Base-by-base conservation (phyloP, 2,888 invertebrate species). In the Zygogramma bicolorata region DNA sequence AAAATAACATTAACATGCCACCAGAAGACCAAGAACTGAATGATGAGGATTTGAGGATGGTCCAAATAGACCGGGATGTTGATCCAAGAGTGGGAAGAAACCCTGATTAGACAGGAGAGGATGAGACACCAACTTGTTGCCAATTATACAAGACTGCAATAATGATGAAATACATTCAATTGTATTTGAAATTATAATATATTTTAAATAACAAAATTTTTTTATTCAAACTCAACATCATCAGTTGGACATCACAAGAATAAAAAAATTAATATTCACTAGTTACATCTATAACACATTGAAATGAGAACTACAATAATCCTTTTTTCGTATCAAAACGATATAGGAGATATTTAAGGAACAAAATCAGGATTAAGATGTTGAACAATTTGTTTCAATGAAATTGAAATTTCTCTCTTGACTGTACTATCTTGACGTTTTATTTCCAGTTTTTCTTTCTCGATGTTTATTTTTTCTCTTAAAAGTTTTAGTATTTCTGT, bases 111-210 rank as follows among this genome's bases (percentile, higher is more conserved):
- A 8, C 4, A 13, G 13, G 59, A 59, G 27, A 25, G 27, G 15
- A 27, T 20, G 27, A 25, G 59, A 59, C 10, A 8, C 8, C 25
- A 25, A 59, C 59, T 59, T 29, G 59, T 59, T 25, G 59, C 15
- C 8, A 59, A 59, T 59, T 59, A 59, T 59, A 29, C 59, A 25
- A 59, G 59, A 59, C 59, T 25, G 13, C n/a, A n/a, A n/a, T n/a
- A n/a, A n/a, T n/a, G n/a, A n/a, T n/a, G n/a, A n/a, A n/a, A n/a
- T n/a, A n/a, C n/a, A n/a, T n/a, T n/a, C n/a, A n/a, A n/a, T n/a
- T n/a, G n/a, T n/a, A n/a, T n/a, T n/a, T n/a, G n/a, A 22, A 59
- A 59, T 15, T 4, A 10, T 29, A n/a, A 59, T 29, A 8, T 27
- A 25, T 22, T 53, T 22, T 53, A 59, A 10, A 27, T 15, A 59